Percentiles rank a stretch among this genome's conserved stretches.
Conservation (phyloP, 1,140 invertebrate species). For the Drosophila triauraria region DNA sequence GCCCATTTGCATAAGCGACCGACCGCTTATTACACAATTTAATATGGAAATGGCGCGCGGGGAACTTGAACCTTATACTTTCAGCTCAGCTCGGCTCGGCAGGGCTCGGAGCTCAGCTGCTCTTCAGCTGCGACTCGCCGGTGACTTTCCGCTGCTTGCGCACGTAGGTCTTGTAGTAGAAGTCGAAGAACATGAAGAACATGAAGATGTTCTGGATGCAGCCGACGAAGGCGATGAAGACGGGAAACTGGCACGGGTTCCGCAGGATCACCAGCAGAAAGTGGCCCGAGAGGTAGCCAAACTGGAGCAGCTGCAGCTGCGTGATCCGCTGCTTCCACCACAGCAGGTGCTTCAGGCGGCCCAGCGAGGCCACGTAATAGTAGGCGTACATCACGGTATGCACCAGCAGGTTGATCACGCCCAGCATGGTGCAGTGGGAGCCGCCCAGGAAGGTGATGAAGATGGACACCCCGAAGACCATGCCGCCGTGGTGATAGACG, state of each 20-base stretch:
- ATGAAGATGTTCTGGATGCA: constrained; percentile 78
- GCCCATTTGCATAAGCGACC: constrained; percentile 56
- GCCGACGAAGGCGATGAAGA: constrained; percentile 62
- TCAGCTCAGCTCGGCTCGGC: not conserved
- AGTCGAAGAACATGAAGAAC: constrained; percentile 81
- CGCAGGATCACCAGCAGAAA: constrained; percentile 68
- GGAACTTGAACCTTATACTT: constrained; percentile 40
- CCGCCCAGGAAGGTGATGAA: constrained; percentile 87
- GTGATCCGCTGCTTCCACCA: constrained; percentile 82
- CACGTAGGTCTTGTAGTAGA: constrained; percentile 76
- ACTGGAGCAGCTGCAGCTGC: constrained; percentile 73
- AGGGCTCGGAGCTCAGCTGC: constrained; percentile 55
- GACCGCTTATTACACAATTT: constrained; percentile 49
- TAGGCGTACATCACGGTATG: constrained; percentile 81
- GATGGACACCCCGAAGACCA: constrained; percentile 87
- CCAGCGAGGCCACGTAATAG: constrained; percentile 68
- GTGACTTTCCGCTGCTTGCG: constrained; percentile 18
- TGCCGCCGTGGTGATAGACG: constrained; percentile 92
- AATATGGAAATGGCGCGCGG: constrained; percentile 46
- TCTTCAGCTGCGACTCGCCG: constrained; percentile 24
- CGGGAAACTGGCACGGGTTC: constrained; percentile 69
- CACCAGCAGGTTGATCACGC: constrained; percentile 74
- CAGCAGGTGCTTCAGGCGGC: constrained; percentile 84
- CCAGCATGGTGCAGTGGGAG: constrained; percentile 82
- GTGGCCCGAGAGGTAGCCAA: constrained; percentile 88